These are phyloP conservation scores for Coecobrya sp. DNA, from an alignment of 2,888 invertebrate genomes.

Conservation along the genomic window DNA sequence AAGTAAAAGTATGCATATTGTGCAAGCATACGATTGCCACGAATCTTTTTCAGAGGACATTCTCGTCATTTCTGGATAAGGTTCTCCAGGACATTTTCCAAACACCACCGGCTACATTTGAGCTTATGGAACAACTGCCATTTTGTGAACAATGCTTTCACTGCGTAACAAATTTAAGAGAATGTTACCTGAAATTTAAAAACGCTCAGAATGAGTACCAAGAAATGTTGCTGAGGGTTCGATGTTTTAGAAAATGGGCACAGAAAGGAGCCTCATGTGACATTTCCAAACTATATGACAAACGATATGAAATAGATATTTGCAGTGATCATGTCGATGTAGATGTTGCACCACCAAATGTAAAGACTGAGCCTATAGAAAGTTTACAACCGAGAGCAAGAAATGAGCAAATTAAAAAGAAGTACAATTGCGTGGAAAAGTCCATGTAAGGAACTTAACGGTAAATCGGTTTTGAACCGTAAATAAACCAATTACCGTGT, in stretches of 20 bases:
- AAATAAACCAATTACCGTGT: not conserved
- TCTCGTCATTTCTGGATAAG: not conserved
- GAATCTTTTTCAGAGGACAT: not conserved
- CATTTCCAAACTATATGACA: not conserved
- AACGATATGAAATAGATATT: not conserved
- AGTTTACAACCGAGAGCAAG: no score
- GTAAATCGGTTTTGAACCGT: not conserved
- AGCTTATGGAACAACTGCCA: not conserved
- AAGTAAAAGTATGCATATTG: not conserved
- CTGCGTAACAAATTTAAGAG: not conserved
- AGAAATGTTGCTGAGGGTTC: not conserved
- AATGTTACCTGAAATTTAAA: not conserved
- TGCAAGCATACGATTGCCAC: not conserved
- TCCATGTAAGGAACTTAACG: not conserved
- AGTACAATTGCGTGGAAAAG: no score
- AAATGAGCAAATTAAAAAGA: no score
- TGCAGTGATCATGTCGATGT: no score
- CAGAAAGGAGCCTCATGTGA: not conserved
- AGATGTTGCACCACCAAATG: no score
- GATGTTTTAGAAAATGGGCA: conserved; percentile 6
- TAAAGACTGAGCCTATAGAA: no score
- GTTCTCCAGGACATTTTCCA: not conserved
- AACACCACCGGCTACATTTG: not conserved
- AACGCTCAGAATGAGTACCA: not conserved
- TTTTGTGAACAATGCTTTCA: conserved; percentile 39